These are phyloP conservation scores for Spilosoma lubricipeda DNA, from an alignment of 2,888 invertebrate species.

Conservation along the genomic window DNA sequence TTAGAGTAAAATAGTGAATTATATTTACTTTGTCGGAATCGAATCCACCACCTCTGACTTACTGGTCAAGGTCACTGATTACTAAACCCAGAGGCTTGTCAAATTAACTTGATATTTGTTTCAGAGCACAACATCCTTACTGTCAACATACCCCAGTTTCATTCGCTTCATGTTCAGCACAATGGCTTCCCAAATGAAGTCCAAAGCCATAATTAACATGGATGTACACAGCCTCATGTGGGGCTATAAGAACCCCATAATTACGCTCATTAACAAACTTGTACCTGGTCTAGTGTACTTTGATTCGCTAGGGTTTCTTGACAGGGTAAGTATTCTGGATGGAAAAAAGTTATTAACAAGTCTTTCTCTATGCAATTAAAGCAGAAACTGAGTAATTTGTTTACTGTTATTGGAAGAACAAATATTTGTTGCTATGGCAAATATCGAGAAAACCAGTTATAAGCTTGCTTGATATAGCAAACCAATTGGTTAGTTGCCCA, in stretches of 20 bases:
- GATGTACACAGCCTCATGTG: conserved; percentile 44
- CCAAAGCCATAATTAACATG: conserved; percentile 82
- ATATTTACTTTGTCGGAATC: no score
- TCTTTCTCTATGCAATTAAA: neutral
- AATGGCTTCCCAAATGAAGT: conserved; percentile 82
- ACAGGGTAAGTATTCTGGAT: conserved; percentile 85
- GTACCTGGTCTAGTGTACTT: conserved; percentile 90
- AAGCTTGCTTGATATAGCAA: no score
- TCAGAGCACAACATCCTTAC: conserved; percentile 69
- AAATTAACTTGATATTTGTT: neutral
- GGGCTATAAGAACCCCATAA: conserved; percentile 45
- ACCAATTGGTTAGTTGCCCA: no score
- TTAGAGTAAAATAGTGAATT: no score
- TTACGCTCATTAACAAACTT: conserved; percentile 35
- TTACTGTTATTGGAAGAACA: neutral
- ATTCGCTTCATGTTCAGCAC: conserved; percentile 87
- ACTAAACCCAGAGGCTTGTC: no score
- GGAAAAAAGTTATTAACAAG: neutral
- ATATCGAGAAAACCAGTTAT: no score
- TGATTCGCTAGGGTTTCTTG: conserved; percentile 90
- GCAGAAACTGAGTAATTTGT: neutral
- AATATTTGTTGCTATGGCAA: no score
- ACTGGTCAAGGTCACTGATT: neutral
- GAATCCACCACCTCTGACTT: neutral
- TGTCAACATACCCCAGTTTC: conserved; percentile 83